Conservation (phyloP, 1,140 invertebrate species). For the Drosophila sulfurigaster region DNA sequence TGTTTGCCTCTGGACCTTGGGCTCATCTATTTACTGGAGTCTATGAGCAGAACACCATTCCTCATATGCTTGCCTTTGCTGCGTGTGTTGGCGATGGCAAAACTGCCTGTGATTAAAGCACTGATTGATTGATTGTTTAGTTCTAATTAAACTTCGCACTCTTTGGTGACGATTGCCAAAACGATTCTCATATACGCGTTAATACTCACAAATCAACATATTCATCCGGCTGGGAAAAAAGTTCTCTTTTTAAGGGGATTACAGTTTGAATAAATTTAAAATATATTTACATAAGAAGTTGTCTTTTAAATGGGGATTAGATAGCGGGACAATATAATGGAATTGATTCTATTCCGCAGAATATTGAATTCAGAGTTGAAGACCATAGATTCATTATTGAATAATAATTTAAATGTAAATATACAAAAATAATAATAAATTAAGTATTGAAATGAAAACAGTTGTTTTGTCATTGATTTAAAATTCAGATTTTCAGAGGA, state of each 20-base stretch:
- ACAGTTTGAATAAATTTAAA: constrained; percentile 3
- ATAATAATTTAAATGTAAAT: no score
- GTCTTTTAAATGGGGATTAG: background rate
- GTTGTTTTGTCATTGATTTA: no score
- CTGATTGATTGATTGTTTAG: constrained; percentile 37
- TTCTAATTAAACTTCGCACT: constrained; percentile 17
- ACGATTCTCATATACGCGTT: constrained; percentile 58
- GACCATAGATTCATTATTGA: no score
- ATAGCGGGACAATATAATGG: no score
- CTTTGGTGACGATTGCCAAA: constrained; percentile 9
- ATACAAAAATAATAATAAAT: no score
- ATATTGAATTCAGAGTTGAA: no score
- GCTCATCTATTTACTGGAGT: constrained; percentile 90
- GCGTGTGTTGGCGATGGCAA: constrained; percentile 86
- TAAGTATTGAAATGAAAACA: no score
- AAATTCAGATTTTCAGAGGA: no score
- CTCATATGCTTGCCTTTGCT: constrained; percentile 90
- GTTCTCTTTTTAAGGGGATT: background rate
- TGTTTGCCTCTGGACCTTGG: constrained; percentile 88
- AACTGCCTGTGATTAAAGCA: constrained; percentile 65
- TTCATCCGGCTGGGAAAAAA: background rate
- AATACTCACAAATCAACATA: constrained; percentile 54
- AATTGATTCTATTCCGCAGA: no score
- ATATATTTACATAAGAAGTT: background rate
- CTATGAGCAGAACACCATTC: constrained; percentile 92